phyloP scores from a whole-genome alignment of 2,797 vertebrate genomes.

The Rallus crepitans region DNA sequence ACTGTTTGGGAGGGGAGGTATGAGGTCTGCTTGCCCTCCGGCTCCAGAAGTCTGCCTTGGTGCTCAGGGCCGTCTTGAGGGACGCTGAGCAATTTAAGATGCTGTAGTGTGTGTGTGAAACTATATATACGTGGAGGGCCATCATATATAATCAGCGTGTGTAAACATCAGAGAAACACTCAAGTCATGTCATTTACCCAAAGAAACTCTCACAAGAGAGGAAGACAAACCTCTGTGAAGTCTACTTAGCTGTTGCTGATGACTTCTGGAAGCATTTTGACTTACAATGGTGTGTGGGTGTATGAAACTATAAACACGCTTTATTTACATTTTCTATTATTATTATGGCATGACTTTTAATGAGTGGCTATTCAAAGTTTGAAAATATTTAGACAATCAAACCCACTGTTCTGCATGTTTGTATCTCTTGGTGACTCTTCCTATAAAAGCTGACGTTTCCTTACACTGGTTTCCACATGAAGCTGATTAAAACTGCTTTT shows the following conservation, averaged over 20 bases:
- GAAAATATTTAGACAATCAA: constrained; percentile 9
- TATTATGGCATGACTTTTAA: constrained; percentile 29
- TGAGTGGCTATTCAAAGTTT: background rate
- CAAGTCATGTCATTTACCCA: background rate
- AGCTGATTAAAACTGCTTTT: background rate
- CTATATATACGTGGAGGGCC: background rate
- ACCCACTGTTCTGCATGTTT: background rate
- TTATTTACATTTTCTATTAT: constrained; percentile 48
- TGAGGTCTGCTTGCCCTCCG: background rate
- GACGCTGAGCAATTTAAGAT: background rate
- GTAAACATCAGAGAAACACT: background rate
- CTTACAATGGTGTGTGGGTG: constrained; percentile 12
- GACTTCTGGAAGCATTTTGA: background rate
- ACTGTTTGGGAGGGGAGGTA: background rate
- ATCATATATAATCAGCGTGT: background rate
- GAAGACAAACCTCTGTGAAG: background rate
- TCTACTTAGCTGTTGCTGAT: background rate
- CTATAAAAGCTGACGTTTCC: background rate
- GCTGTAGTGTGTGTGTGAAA: background rate
- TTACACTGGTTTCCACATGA: background rate
- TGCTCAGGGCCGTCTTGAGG: background rate
- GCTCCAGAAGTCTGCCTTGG: background rate
- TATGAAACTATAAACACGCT: background rate
- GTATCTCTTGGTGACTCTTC: background rate
- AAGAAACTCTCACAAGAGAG: background rate